Conservation (phyloP, 1,140 invertebrate genomes). For the Tachypleus tridentatus region DNA sequence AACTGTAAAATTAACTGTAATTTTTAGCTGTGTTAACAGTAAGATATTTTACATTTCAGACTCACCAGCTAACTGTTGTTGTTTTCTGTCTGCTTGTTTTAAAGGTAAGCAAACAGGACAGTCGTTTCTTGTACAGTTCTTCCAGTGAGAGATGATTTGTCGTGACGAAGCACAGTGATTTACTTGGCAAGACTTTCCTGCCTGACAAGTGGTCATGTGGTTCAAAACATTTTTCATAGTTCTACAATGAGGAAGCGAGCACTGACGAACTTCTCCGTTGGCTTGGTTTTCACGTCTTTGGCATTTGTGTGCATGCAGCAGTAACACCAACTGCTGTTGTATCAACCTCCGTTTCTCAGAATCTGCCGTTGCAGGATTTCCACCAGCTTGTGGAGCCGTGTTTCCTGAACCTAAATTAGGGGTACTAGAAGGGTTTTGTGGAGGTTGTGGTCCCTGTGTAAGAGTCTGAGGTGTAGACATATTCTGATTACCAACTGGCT, state of each 20-base stretch:
- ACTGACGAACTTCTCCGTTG: slow-evolving; percentile 38
- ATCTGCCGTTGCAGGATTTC: slow-evolving; percentile 48
- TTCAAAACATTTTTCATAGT: slow-evolving; percentile 98
- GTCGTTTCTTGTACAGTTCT: slow-evolving; percentile 84
- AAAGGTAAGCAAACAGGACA: slow-evolving; percentile 96
- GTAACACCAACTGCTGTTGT: slow-evolving; percentile 90
- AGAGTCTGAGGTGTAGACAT: no score
- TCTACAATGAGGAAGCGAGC: slow-evolving; percentile 87
- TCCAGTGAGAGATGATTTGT: slow-evolving; percentile 98
- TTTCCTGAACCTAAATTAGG: no score
- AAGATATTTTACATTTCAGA: not conserved
- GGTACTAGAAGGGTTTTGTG: no score
- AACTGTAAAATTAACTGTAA: not conserved
- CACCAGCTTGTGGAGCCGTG: no score
- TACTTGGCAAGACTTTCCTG: slow-evolving; percentile 74
- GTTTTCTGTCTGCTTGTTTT: slow-evolving; percentile 79
- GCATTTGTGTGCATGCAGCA: slow-evolving; percentile 98
- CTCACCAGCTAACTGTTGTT: slow-evolving; percentile 30
- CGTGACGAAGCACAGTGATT: slow-evolving; percentile 95
- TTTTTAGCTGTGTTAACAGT: no score
- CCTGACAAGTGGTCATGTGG: slow-evolving; percentile 95
- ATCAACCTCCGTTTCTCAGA: slow-evolving; percentile 98
- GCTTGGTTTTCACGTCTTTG: slow-evolving; percentile 64
- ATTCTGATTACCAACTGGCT: no score
- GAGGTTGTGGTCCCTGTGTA: no score